These are phyloP conservation scores for Sebastes itinus DNA, from an alignment of 2,797 vertebrate genomes.

Conservation along the genomic window DNA sequence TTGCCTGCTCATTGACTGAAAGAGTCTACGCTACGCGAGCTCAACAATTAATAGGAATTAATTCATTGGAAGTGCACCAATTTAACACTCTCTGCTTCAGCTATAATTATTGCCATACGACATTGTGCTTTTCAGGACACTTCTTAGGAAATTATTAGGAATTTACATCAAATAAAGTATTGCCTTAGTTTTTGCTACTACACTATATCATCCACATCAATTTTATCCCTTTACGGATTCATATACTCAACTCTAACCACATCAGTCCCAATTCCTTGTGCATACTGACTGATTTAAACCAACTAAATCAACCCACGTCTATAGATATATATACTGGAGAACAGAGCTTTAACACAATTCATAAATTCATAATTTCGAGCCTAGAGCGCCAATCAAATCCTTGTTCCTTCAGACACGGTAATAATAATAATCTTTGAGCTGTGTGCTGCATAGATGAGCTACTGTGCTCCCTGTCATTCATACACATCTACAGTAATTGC, in stretches of 20 bases:
- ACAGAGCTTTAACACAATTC: not conserved
- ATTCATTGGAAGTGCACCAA: slow-evolving; percentile 8
- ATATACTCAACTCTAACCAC: not conserved
- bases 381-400: slow-evolving; percentile 6
- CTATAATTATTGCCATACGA: slow-evolving; percentile 2
- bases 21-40: not conserved
- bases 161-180: not conserved
- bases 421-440: slow-evolving; percentile 1
- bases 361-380: not conserved
- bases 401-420: not conserved
- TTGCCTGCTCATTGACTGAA: not conserved
- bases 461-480: slow-evolving; percentile 8
- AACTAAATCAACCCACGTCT: not conserved
- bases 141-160: not conserved
- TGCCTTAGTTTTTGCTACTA: not conserved
- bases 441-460: slow-evolving; percentile 1
- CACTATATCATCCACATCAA: not conserved
- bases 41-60: slow-evolving; percentile 5
- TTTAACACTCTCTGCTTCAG: slow-evolving; percentile 4
- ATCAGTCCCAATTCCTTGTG: not conserved
- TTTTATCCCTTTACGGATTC: not conserved
- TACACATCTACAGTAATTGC: slow-evolving; percentile 18
- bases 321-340: not conserved
- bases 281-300: not conserved
- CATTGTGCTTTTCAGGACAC: not conserved